Conservation (phyloP, 2,888 invertebrate species). For the Scrobipalpa costella region DNA sequence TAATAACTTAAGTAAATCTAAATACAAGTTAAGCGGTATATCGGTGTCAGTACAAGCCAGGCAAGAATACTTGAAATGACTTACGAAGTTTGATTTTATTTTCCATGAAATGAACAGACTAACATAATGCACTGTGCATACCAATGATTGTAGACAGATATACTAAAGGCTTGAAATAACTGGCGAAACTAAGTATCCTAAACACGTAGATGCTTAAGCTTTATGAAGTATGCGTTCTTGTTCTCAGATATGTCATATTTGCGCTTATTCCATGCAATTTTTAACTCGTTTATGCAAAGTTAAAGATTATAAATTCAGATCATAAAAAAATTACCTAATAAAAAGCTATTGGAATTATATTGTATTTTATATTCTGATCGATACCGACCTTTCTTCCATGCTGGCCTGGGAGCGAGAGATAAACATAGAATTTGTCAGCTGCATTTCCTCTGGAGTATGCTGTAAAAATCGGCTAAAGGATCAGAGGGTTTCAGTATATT, state of each 20-base stretch:
- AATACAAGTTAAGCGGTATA: not conserved
- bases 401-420: too few relatives aligned
- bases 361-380: too few relatives aligned
- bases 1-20: not conserved
- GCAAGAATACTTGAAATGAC: not conserved
- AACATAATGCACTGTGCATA: not conserved
- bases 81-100: slow-evolving; percentile 1
- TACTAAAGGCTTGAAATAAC: not conserved
- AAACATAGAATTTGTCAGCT: too few relatives aligned
- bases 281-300: not conserved
- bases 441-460: too few relatives aligned
- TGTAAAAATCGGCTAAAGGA: too few relatives aligned
- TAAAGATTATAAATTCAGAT: not conserved
- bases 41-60: not conserved
- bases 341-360: not conserved
- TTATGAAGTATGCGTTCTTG: not conserved
- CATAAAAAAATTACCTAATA: not conserved
- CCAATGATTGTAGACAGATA: not conserved
- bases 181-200: not conserved
- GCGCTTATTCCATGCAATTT: not conserved
- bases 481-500: too few relatives aligned
- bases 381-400: too few relatives aligned
- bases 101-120: not conserved
- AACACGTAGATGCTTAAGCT: not conserved
- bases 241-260: too few relatives aligned